Base-by-base conservation (phyloP, 2,888 invertebrate species). In the Orthosia cruda region DNA sequence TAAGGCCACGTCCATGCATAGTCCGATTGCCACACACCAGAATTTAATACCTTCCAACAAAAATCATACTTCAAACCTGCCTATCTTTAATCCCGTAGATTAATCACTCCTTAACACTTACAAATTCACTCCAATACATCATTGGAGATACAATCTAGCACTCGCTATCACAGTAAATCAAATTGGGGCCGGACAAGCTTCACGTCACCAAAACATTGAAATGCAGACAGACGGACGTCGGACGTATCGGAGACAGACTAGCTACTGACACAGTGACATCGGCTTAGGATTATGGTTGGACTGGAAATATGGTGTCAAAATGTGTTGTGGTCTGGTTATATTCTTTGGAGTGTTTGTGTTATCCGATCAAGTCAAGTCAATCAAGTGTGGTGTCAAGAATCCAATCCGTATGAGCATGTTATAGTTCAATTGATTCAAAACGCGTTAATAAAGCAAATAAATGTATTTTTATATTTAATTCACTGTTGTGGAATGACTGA, bases 91-190 rank as follows among this genome's bases (percentile, higher is more conserved):
- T 63, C 80, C 52, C 50, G 62, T 45, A 75, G 65, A 82, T 83
- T 71, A 78, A 75, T 68, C 66, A 74, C 57, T 65, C 47, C 32
- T 61, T 68, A 32, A 84, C 50, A 82, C 71, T 75, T 69, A 84
- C 85, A 68, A 74, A 79, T 62, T 63, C 69, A 69, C 65, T 74
- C 32, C 66, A 71, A 86, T 81, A 77, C 63, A 85, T 87, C 83
- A 87, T 77, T 68, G 59, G 11, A 64, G 87, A 83, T 86, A 83
- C 80, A 70, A 82, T 83, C 84, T 84, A 75, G 76, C 80, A 72
- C 80, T 80, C 65, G 62, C 59, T 77, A 78, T 80, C 83, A 80
- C 87, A 74, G 86, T 92, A 91, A 92, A 92, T 92, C 92, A 92
- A 90, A 91, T 89, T 86, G 87, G 77, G 75, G 76, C 76, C 76